Conservation (phyloP, 2,113 vertebrate genomes). For the Argyrosomus japonicus region DNA sequence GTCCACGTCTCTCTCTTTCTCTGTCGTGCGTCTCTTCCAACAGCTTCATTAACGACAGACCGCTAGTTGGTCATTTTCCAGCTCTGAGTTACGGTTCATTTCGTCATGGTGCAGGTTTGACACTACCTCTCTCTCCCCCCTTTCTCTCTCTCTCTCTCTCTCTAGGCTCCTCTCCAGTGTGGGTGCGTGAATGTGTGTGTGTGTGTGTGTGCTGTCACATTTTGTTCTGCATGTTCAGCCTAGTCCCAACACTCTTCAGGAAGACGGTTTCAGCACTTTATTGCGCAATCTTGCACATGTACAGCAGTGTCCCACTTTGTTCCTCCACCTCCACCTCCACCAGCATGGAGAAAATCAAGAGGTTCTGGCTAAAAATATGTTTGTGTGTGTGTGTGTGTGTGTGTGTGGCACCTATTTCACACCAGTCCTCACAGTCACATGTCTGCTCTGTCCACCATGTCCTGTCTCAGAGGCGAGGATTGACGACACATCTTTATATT, state of each 20-base stretch:
- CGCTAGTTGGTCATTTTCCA: constrained; percentile 75
- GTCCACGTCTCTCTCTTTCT: constrained; percentile 54
- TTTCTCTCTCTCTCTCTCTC: constrained; percentile 18
- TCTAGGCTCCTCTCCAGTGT: constrained; percentile 56
- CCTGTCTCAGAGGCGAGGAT: constrained; percentile 7
- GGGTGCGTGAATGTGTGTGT: constrained; percentile 38
- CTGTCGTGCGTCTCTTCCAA: constrained; percentile 56
- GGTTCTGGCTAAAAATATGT: constrained; percentile 21
- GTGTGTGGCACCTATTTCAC: constrained; percentile 36
- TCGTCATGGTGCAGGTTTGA: constrained; percentile 83
- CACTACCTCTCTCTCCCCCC: constrained; percentile 25
- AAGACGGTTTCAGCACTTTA: constrained; percentile 48
- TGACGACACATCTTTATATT: background rate
- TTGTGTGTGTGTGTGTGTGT: constrained; percentile 24
- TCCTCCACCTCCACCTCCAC: background rate
- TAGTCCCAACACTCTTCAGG: constrained; percentile 51
- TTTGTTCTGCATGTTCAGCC: constrained; percentile 71
- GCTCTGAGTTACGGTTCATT: constrained; percentile 80
- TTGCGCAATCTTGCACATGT: constrained; percentile 69
- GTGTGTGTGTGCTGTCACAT: constrained; percentile 53
- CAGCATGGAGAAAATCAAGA: constrained; percentile 56
- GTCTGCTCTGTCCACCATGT: constrained; percentile 25
- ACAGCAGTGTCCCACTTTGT: constrained; percentile 63
- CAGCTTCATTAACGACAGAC: constrained; percentile 69
- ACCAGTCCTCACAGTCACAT: constrained; percentile 43